Evolutionary conservation across 2,888 invertebrate species (phyloP).

Genomic region (Metalampra italica): DNA sequence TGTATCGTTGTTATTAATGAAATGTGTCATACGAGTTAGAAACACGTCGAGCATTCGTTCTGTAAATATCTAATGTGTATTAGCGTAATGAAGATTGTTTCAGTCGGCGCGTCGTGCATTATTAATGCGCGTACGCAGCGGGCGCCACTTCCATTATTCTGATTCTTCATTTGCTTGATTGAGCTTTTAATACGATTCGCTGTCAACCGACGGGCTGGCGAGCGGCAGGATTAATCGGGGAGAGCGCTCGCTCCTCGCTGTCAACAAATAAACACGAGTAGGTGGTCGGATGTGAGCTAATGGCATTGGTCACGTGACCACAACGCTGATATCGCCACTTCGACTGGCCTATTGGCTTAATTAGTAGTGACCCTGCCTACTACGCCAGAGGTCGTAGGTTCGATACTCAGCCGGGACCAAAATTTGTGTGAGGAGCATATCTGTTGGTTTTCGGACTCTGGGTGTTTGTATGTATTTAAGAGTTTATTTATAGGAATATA

Average conservation of each 20-base stretch:
- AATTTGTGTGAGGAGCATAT: too few species aligned
- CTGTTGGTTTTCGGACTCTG: too few species aligned
- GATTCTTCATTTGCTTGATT: conserved; percentile 79
- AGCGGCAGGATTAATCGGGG: conserved; percentile 65
- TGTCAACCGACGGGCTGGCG: conserved; percentile 61
- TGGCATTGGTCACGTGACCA: conserved; percentile 64
- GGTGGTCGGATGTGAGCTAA: conserved; percentile 46
- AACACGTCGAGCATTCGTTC: neutral
- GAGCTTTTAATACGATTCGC: conserved; percentile 77
- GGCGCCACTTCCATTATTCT: conserved; percentile 70
- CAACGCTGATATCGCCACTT: conserved; percentile 53
- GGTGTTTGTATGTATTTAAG: too few species aligned
- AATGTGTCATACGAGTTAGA: conserved; percentile 9
- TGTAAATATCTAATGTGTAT: conserved; percentile 63
- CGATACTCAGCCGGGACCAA: too few species aligned
- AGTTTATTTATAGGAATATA: too few species aligned
- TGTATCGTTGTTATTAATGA: conserved; percentile 11
- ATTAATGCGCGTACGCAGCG: conserved; percentile 77
- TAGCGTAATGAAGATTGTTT: conserved; percentile 76
- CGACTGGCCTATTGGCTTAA: too few species aligned
- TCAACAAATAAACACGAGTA: conserved; percentile 68
- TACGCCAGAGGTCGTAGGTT: too few species aligned
- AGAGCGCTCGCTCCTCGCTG: too few species aligned
- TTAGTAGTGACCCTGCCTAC: too few species aligned
- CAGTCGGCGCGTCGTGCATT: conserved; percentile 66